Conservation (phyloP, 1,140 invertebrate species). For the Scaptomyza graminum region DNA sequence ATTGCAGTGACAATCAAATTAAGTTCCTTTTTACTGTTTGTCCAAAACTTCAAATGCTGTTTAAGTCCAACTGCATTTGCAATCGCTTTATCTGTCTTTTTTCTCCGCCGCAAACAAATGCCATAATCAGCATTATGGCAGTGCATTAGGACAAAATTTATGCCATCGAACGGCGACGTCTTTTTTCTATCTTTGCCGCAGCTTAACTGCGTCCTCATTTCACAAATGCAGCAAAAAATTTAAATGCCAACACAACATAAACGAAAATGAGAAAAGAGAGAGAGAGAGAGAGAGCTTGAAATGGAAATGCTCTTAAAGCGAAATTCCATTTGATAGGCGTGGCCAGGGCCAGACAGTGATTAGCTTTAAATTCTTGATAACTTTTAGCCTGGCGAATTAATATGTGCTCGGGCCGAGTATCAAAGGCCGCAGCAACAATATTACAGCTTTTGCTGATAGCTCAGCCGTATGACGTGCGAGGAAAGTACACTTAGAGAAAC, state of each 20-base stretch:
- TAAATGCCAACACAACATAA: slow-evolving; percentile 43
- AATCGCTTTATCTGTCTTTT: background rate
- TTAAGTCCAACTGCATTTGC: slow-evolving; percentile 4
- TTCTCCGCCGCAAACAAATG: background rate
- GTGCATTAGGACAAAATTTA: slow-evolving; percentile 69
- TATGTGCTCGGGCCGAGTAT: background rate
- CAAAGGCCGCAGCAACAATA: background rate
- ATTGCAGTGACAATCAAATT: slow-evolving; percentile 45
- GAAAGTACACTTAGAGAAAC: background rate
- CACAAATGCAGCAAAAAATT: slow-evolving; percentile 21
- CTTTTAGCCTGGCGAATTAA: slow-evolving; percentile 10
- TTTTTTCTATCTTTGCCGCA: slow-evolving; percentile 4
- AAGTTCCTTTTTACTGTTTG: slow-evolving; percentile 52
- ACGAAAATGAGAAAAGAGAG: background rate
- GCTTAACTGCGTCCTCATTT: slow-evolving; percentile 41
- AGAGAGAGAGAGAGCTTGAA: background rate
- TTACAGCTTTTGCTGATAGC: background rate
- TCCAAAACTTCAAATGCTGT: slow-evolving; percentile 45
- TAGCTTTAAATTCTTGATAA: slow-evolving; percentile 11
- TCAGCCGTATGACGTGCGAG: slow-evolving; percentile 1
- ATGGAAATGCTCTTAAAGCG: slow-evolving; percentile 45
- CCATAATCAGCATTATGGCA: slow-evolving; percentile 72
- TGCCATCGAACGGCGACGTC: slow-evolving; percentile 46
- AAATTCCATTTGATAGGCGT: slow-evolving; percentile 18
- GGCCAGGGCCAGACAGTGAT: slow-evolving; percentile 19